A percentile compares a stretch with the other conserved stretches of the same genome.
These are phyloP conservation scores for Sylvietta virens DNA, from an alignment of 2,113 vertebrate species.

Conservation along the genomic window DNA sequence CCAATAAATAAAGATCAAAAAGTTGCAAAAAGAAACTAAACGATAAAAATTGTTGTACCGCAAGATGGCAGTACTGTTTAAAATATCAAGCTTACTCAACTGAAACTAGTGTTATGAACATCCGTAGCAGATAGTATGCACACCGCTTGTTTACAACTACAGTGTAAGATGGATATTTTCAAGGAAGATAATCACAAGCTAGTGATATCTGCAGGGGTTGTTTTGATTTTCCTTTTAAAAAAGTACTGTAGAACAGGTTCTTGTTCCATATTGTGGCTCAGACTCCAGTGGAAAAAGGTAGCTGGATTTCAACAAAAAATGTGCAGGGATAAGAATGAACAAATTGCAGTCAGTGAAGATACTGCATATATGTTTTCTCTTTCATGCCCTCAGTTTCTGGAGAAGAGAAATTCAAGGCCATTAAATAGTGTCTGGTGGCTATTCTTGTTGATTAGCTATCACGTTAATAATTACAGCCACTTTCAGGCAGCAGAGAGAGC, in stretches of 20 bases:
- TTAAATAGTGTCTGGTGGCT: conserved; percentile 13
- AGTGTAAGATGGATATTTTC: not conserved
- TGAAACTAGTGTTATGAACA: not conserved
- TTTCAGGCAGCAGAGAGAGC: not conserved
- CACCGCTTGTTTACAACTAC: not conserved
- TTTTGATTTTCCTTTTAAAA: not conserved
- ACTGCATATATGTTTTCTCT: not conserved
- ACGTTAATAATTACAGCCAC: conserved; percentile 12
- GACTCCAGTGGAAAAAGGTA: not conserved
- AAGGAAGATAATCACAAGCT: not conserved
- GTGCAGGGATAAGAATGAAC: not conserved
- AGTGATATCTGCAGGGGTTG: not conserved
- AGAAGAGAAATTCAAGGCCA: not conserved
- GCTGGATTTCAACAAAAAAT: not conserved
- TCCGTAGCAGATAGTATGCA: not conserved
- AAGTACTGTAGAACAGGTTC: not conserved
- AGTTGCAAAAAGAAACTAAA: not conserved
- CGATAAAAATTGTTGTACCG: conserved; percentile 3
- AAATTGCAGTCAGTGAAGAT: not conserved
- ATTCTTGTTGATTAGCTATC: conserved; percentile 7
- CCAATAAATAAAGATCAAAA: not conserved
- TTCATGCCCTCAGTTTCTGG: not conserved
- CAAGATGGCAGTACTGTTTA: conserved; percentile 71
- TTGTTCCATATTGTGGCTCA: not conserved
- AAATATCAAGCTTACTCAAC: conserved; percentile 28